A percentile compares a stretch with the other conserved stretches of the same genome.
Evolutionary conservation across 2,113 vertebrate species (phyloP).

Genomic region (Polypterus bichir): DNA sequence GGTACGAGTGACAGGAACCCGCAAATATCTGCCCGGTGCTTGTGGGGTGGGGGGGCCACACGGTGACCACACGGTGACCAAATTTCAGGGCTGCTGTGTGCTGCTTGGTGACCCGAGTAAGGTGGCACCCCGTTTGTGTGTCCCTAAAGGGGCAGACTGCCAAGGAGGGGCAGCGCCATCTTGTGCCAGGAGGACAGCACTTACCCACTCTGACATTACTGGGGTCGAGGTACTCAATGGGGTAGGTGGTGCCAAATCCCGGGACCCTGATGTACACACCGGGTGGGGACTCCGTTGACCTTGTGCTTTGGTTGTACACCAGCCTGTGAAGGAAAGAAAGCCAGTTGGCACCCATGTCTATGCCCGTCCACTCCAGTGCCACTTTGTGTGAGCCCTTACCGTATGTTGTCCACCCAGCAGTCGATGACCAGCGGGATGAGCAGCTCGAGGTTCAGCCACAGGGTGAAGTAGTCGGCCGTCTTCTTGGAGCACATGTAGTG

Average conservation of each 20-base stretch:
- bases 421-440: constrained; percentile 86
- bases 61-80: too few species aligned
- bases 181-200: constrained; percentile 24
- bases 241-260: constrained; percentile 78
- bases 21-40: too few species aligned
- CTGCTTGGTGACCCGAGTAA: background rate
- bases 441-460: constrained; percentile 92
- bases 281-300: constrained; percentile 57
- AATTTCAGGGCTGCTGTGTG: too few species aligned
- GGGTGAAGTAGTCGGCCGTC: constrained; percentile 79
- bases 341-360: background rate
- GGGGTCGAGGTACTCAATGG: constrained; percentile 88
- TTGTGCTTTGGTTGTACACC: constrained; percentile 76
- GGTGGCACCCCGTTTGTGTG: background rate
- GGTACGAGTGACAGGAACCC: background rate
- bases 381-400: constrained; percentile 40
- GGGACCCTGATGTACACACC: constrained; percentile 81
- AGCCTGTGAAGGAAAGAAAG: constrained; percentile 42
- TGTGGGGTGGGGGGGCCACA: too few species aligned
- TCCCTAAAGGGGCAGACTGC: background rate
- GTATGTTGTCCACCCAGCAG: constrained; percentile 98
- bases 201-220: constrained; percentile 77
- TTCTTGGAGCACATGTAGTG: constrained; percentile 94
- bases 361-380: too few species aligned
- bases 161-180: too few species aligned